These are phyloP conservation scores for Toxonevra muliebris DNA, from an alignment of 2,888 invertebrate species.

Conservation along the genomic window DNA sequence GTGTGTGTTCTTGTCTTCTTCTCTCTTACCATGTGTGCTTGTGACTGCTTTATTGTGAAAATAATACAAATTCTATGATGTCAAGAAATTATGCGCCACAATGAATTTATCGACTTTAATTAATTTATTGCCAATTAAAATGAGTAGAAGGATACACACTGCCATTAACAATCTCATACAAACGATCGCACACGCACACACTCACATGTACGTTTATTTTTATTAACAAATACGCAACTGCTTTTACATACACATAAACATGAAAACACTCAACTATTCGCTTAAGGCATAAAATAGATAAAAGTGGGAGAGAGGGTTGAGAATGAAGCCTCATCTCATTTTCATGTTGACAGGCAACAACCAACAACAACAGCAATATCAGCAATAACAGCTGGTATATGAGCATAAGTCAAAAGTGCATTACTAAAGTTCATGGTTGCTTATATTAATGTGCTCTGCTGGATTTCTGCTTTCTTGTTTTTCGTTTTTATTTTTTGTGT, in stretches of 20 bases:
- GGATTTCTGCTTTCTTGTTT: constrained; percentile 7
- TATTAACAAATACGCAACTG: too few species aligned
- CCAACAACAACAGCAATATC: constrained; percentile 8
- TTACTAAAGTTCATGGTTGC: constrained; percentile 26
- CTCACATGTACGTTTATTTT: too few species aligned
- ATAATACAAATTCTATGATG: constrained; percentile 35
- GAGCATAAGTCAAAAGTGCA: constrained; percentile 23
- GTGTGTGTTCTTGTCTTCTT: too few species aligned
- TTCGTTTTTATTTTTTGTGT: neutral
- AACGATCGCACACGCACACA: too few species aligned
- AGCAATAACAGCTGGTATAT: neutral
- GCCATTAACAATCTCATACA: too few species aligned
- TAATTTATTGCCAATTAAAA: constrained; percentile 50
- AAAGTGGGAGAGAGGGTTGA: too few species aligned
- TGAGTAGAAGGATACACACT: constrained; percentile 12
- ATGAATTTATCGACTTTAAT: constrained; percentile 46
- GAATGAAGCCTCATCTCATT: too few species aligned
- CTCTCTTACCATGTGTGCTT: constrained; percentile 19
- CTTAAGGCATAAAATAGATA: too few species aligned
- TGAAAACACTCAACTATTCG: too few species aligned
- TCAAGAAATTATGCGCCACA: constrained; percentile 43
- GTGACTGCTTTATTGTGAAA: constrained; percentile 26
- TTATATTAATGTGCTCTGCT: constrained; percentile 4
- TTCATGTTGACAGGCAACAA: neutral
- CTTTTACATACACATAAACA: too few species aligned